Percentiles rank a stretch among this genome's conserved stretches.
Evolutionary conservation across 2,888 invertebrate species (phyloP).

Genomic region (Anticlea derivata): DNA sequence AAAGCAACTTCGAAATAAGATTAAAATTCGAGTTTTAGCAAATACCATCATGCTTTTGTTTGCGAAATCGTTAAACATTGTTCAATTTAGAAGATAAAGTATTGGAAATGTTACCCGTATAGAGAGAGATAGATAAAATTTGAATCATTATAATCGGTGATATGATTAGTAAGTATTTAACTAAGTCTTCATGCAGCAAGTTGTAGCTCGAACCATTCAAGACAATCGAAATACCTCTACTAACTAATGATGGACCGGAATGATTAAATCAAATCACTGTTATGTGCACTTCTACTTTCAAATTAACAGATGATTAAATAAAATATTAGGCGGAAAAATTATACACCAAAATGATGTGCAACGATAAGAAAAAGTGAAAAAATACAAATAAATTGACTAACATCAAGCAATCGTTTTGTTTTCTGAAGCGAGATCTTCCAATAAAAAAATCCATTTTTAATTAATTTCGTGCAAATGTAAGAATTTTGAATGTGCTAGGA

Average conservation of each 20-base stretch:
- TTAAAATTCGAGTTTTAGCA: conserved; percentile 26
- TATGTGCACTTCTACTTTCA: conserved; percentile 62
- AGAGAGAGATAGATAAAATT: conserved; percentile 44
- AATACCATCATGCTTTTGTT: conserved; percentile 60
- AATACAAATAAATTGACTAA: conserved; percentile 62
- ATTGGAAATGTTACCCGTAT: conserved; percentile 37
- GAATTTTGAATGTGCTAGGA: conserved; percentile 80
- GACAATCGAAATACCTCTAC: conserved; percentile 67
- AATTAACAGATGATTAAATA: conserved; percentile 54
- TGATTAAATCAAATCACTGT: conserved; percentile 54
- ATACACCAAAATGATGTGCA: conserved; percentile 77
- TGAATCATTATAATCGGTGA: conserved; percentile 40
- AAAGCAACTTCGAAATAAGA: conserved; percentile 41
- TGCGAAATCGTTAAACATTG: conserved; percentile 30
- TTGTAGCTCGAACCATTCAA: conserved; percentile 64
- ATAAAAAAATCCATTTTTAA: conserved; percentile 53
- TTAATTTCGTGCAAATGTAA: conserved; percentile 78
- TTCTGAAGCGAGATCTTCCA: conserved; percentile 76
- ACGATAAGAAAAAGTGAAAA: conserved; percentile 73
- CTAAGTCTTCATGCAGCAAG: conserved; percentile 69
- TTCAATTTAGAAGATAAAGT: conserved; percentile 29
- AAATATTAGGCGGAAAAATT: conserved; percentile 58
- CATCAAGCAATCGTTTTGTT: conserved; percentile 75
- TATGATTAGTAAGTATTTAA: conserved; percentile 43
- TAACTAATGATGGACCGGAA: conserved; percentile 69